Evolutionary conservation across 2,888 invertebrate species (phyloP).

Genomic region (Drosophila maculinotata): DNA sequence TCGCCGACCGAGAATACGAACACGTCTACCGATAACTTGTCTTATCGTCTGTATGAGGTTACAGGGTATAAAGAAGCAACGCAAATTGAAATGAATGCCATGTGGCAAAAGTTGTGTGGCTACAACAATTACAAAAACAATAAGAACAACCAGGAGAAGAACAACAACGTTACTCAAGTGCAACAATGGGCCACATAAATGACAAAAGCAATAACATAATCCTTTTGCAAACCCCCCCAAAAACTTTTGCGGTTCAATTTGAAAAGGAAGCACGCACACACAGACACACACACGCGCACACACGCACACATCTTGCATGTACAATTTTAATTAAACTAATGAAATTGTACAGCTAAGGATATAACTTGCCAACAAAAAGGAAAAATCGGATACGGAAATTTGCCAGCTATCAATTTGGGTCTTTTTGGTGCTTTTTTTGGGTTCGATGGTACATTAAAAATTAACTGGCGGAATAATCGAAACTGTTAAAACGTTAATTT

Average conservation of each 20-base stretch:
- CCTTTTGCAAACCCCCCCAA: constrained; percentile 44
- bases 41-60: no score
- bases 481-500: constrained; percentile 79
- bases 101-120: constrained; percentile 72
- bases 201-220: constrained; percentile 75
- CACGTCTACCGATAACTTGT: no score
- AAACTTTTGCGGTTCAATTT: constrained; percentile 76
- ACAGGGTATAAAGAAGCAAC: constrained; percentile 35
- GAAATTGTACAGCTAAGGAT: constrained; percentile 64
- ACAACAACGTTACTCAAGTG: constrained; percentile 35
- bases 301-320: constrained; percentile 26
- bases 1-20: no score
- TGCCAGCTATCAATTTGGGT: constrained; percentile 11
- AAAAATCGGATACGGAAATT: constrained; percentile 27
- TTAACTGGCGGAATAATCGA: constrained; percentile 75
- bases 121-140: constrained; percentile 19
- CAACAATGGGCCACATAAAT: constrained; percentile 66
- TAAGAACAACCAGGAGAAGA: constrained; percentile 19
- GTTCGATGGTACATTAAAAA: constrained; percentile 60
- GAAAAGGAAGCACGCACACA: constrained; percentile 64
- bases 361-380: constrained; percentile 32
- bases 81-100: constrained; percentile 75
- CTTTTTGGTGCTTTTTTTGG: constrained; percentile 18
- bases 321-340: constrained; percentile 81
- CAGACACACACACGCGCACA: constrained; percentile 6